phyloP scores from a whole-genome alignment of 2,888 invertebrate genomes.

The Diarsia rubi region DNA sequence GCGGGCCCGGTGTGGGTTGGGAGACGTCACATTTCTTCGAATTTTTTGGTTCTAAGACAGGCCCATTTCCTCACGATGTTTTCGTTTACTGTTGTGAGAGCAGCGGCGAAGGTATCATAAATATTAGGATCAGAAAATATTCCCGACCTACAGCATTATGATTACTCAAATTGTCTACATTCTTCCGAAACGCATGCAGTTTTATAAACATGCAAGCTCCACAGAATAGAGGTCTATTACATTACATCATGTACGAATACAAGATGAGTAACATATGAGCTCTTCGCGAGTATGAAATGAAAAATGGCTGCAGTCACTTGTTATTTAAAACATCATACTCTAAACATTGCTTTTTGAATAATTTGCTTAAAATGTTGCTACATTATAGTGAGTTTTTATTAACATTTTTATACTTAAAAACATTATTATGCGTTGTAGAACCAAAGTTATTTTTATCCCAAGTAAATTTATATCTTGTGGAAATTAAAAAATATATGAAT shows the following conservation, averaged over 20 bases:
- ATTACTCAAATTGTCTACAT: constrained; percentile 8
- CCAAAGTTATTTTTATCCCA: too few relatives aligned
- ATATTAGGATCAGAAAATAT: background rate
- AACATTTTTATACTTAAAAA: background rate
- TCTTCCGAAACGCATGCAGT: constrained; percentile 25
- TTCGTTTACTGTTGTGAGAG: too few relatives aligned
- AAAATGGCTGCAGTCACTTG: constrained; percentile 53
- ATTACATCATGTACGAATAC: constrained; percentile 44
- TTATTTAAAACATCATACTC: constrained; percentile 49
- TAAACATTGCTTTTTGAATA: constrained; percentile 31
- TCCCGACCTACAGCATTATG: background rate
- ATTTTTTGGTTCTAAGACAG: too few relatives aligned
- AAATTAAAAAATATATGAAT: background rate
- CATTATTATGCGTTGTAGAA: background rate
- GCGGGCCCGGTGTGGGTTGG: too few relatives aligned
- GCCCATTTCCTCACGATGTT: too few relatives aligned
- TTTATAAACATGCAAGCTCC: constrained; percentile 29
- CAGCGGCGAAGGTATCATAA: too few relatives aligned
- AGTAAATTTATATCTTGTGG: too few relatives aligned
- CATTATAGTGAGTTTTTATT: background rate
- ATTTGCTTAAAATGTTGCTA: constrained; percentile 10
- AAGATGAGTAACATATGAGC: constrained; percentile 51
- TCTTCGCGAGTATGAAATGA: constrained; percentile 46
- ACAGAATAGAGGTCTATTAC: constrained; percentile 45
- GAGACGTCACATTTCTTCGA: too few relatives aligned